phyloP scores from a whole-genome alignment of 2,888 invertebrate genomes.

The Branchipolynoe longqiensis region DNA sequence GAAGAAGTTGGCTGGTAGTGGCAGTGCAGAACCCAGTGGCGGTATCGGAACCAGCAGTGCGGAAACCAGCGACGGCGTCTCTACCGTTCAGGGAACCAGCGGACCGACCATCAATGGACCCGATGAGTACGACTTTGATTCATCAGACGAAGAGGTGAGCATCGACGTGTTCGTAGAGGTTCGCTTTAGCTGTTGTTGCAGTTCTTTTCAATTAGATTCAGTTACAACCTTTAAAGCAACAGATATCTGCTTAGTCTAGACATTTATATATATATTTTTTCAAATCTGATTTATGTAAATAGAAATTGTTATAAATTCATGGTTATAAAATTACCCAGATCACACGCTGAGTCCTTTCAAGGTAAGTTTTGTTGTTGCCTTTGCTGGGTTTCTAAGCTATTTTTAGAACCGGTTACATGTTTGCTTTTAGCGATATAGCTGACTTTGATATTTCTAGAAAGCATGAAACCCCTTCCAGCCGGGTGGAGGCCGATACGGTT shows the following conservation, averaged over 20 bases:
- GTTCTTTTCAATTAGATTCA: no score
- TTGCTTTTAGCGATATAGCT: no score
- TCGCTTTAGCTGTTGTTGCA: no score
- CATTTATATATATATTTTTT: background rate
- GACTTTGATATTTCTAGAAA: no score
- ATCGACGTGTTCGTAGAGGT: no score
- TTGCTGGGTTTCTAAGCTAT: no score
- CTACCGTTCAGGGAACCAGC: no score
- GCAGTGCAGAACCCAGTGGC: background rate
- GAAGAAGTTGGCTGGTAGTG: background rate
- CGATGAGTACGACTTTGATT: slow-evolving; percentile 91
- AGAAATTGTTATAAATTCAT: background rate
- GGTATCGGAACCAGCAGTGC: background rate
- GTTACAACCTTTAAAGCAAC: no score
- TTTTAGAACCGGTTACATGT: background rate
- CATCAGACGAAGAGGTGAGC: slow-evolving; percentile 93
- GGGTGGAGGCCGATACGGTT: no score
- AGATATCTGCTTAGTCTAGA: background rate
- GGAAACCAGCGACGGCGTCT: no score
- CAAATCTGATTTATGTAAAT: background rate
- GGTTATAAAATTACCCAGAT: background rate
- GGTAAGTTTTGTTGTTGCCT: background rate
- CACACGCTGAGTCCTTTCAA: slow-evolving; percentile 23
- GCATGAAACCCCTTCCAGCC: no score
- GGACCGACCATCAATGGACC: background rate